Percentiles rank a stretch among this genome's conserved stretches.
phyloP scores from a whole-genome alignment of 2,797 vertebrate species.

The Anniella stebbinsi region DNA sequence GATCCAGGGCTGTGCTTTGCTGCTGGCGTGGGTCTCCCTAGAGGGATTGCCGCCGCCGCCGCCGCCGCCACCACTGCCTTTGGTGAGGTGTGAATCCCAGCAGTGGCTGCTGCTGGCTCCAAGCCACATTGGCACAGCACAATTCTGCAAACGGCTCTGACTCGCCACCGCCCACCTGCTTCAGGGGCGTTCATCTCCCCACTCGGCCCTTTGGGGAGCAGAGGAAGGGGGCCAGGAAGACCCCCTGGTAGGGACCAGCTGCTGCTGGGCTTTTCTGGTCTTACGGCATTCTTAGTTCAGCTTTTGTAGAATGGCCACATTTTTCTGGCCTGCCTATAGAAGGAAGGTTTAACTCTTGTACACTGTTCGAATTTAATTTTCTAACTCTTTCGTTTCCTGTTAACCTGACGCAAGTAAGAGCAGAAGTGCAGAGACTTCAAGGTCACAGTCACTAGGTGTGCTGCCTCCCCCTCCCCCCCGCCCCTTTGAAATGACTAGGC shows the following conservation, averaged over 20 bases:
- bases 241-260: background rate
- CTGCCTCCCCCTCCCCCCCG: too few species aligned
- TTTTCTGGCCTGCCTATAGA: background rate
- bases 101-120: background rate
- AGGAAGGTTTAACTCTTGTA: background rate
- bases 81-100: background rate
- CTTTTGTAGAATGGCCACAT: background rate
- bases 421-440: too few species aligned
- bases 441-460: too few species aligned
- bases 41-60: background rate
- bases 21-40: too few species aligned
- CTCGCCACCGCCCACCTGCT: background rate
- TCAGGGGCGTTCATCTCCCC: fast-evolving
- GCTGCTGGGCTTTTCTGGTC: too few species aligned
- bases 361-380: too few species aligned
- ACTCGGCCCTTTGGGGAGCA: background rate
- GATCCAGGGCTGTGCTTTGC: too few species aligned
- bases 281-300: too few species aligned
- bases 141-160: background rate
- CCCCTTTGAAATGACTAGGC: too few species aligned
- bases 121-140: background rate
- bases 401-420: too few species aligned
- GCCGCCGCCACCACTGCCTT: background rate
- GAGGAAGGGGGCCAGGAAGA: background rate
- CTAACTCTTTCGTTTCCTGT: too few species aligned